phyloP scores from a whole-genome alignment of 2,113 vertebrate species.

The Donacobius atricapilla region DNA sequence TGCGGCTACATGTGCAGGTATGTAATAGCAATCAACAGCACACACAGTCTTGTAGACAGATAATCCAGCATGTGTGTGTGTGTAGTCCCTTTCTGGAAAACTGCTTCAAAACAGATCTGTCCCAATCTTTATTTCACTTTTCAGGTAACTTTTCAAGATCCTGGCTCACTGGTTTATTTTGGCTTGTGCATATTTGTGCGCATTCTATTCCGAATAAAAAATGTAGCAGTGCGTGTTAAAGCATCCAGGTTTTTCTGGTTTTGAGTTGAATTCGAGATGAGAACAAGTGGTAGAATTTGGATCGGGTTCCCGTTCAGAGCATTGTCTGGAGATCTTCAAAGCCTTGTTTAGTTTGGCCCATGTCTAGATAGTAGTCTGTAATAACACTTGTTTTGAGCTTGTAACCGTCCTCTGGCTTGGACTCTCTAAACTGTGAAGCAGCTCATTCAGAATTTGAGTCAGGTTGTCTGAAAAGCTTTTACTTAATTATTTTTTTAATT shows the following conservation, averaged over 20 bases:
- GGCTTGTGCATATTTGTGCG: not conserved
- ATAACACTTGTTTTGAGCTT: conserved; percentile 40
- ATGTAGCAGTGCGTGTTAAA: not conserved
- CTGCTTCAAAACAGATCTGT: not conserved
- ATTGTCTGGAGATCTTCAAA: conserved; percentile 53
- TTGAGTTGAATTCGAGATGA: conserved; percentile 1
- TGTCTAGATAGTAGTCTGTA: conserved; percentile 40
- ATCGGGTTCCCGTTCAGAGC: not conserved
- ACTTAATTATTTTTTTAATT: conserved; percentile 62
- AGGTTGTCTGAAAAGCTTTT: conserved; percentile 42
- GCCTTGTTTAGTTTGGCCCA: conserved; percentile 50
- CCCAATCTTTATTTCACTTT: not conserved
- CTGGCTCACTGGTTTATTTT: conserved; percentile 12
- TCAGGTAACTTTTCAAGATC: not conserved
- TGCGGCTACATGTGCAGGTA: not conserved
- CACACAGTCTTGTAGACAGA: not conserved
- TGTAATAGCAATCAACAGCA: not conserved
- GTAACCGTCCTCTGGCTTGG: conserved; percentile 9
- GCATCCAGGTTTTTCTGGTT: conserved; percentile 32
- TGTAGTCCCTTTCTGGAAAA: not conserved
- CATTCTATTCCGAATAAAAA: not conserved
- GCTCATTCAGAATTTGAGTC: conserved; percentile 48
- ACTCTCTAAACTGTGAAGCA: not conserved
- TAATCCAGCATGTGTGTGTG: not conserved
- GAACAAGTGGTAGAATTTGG: conserved; percentile 39